These are phyloP conservation scores for Labeo calbasu DNA, from an alignment of 2,797 vertebrate genomes.

Conservation along the genomic window DNA sequence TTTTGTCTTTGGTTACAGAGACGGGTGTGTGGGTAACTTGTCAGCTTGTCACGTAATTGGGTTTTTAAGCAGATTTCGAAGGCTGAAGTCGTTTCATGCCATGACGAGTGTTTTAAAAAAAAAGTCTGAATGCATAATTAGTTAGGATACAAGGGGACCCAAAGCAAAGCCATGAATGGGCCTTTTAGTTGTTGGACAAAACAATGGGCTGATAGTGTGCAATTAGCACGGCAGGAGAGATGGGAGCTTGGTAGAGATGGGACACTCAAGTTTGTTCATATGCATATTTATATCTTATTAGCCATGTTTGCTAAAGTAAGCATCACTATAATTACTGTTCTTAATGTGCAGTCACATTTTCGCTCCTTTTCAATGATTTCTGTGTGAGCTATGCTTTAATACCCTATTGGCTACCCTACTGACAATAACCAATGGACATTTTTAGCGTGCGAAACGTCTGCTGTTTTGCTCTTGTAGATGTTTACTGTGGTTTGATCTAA, in stretches of 20 bases:
- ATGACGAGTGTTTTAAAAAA: slow-evolving; percentile 36
- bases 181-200: slow-evolving; percentile 54
- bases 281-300: not conserved
- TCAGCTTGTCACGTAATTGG: slow-evolving; percentile 57
- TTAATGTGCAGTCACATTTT: not conserved
- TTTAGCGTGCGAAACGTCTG: too few species aligned
- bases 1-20: slow-evolving; percentile 27
- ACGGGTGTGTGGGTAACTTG: slow-evolving; percentile 22
- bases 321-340: not conserved
- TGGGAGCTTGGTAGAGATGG: slow-evolving; percentile 46
- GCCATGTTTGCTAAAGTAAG: not conserved
- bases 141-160: slow-evolving; percentile 51
- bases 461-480: not conserved
- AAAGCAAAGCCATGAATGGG: slow-evolving; percentile 56
- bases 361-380: too few species aligned
- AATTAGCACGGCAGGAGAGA: slow-evolving; percentile 59
- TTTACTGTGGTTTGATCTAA: not conserved
- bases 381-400: too few species aligned
- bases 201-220: slow-evolving; percentile 57
- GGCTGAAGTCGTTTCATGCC: slow-evolving; percentile 33
- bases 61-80: slow-evolving; percentile 52
- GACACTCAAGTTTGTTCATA: slow-evolving; percentile 48
- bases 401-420: too few species aligned
- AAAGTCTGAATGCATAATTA: slow-evolving; percentile 64
- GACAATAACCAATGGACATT: too few species aligned